Base-by-base conservation (phyloP, 2,888 invertebrate genomes). In the Cryptocheilus praepositus region DNA sequence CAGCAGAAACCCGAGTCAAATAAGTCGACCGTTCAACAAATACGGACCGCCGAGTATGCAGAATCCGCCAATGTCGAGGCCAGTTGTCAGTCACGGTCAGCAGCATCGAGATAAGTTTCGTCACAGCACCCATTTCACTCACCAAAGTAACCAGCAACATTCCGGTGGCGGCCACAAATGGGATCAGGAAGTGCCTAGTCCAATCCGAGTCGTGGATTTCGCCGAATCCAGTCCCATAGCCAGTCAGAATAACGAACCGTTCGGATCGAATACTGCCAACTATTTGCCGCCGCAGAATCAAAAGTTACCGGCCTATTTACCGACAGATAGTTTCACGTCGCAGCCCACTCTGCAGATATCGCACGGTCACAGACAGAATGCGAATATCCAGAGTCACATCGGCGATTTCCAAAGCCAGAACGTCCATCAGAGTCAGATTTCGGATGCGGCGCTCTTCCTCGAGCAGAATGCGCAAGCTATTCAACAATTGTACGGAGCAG, bases 201-300 rank as follows among this genome's bases (percentile, higher is more conserved):
- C 85, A 7, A 78, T 84, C 0, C 81, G 80, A 69, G 61, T 79
- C 25, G 51, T 66, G 3, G 85, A 86, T 44, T 86, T 85, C 51
- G 67, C 69, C 0, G 80, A 82, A 44, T 67, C 78, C 13, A 84
- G 81, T 74, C 83, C 88, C 0, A 87, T 88, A 25, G 83, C 88
- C 8, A 83, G 83, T 66, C 88, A 88, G 64, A 89, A 88, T 61
- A 79, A 78, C 25, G 78, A 81, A 63, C 87, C 88, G 0, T 88
- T 88, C 51, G 84, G 83, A 19, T 70, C 76, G 2, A 79, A 87
- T 53, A 81, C 83, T 0, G 87, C 88, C 0, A 84, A 86, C 59
- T 89, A 89, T 67, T 74, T 89, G 28, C 89, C 88, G 18, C 88
- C 89, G 13, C 79, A 74, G 43, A 89, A 89, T 72, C 89, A 89